Conservation (phyloP, 1,140 invertebrate species). For the Panagrolaimus sp. region DNA sequence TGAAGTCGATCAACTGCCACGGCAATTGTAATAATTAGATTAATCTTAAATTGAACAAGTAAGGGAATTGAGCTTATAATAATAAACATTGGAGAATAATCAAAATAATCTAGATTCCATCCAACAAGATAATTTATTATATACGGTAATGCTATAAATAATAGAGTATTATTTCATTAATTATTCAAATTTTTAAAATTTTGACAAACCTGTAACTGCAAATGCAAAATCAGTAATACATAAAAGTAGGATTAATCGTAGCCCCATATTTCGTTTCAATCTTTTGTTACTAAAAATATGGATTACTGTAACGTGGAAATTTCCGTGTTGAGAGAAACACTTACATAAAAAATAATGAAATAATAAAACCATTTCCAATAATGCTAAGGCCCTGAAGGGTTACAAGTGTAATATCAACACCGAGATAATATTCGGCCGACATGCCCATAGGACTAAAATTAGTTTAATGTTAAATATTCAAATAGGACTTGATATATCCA, state of each 20-base stretch:
- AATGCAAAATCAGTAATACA: conserved; percentile 35
- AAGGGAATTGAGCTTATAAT: conserved; percentile 28
- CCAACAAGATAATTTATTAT: conserved; percentile 33
- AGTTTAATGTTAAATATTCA: neutral
- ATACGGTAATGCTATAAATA: conserved; percentile 31
- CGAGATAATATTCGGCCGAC: conserved; percentile 19
- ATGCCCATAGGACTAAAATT: conserved; percentile 8
- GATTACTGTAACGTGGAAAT: neutral
- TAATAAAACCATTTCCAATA: conserved; percentile 24
- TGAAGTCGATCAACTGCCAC: conserved; percentile 33
- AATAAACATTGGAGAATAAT: conserved; percentile 37
- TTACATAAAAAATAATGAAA: conserved; percentile 22
- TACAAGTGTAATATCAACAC: conserved; percentile 18
- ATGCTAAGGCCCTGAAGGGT: conserved; percentile 15
- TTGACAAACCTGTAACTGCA: conserved; percentile 17
- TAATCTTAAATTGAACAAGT: conserved; percentile 38
- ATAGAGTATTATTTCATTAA: neutral
- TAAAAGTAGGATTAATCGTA: conserved; percentile 29
- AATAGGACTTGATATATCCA: too few species aligned
- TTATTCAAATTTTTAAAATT: neutral
- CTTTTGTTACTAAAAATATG: conserved; percentile 19
- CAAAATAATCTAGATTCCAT: conserved; percentile 33
- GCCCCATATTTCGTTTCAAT: conserved; percentile 20
- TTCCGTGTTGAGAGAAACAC: neutral
- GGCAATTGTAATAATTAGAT: conserved; percentile 31